Base-by-base conservation (phyloP, 2,797 vertebrate species). In the Sternarchorhynchus goeldii region DNA sequence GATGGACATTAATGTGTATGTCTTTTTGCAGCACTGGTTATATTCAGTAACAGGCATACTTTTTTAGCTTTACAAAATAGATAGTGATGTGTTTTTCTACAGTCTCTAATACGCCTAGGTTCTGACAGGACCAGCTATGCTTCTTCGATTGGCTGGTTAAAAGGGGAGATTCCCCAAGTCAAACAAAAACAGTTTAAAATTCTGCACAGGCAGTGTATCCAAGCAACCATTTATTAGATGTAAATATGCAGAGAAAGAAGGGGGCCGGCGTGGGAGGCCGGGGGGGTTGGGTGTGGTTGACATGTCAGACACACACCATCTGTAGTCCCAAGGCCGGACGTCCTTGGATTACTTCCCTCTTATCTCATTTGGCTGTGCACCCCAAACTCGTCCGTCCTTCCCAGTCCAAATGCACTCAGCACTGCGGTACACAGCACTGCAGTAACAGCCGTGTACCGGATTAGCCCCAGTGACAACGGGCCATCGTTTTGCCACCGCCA, bases 291-390 rank as follows among this genome's bases (percentile, higher is more conserved):
- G 25, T 25, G 55, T 45, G 50, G 31, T 10, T 63, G 74, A 78
- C 58, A 32, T 45, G 3, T 14, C 71, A 87, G 81, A 87, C 82
- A 85, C 66, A 78, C 68, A 87, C 85, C 86, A 88, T 88, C 85
- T 90, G 87, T 85, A 83, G 55, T 59, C 82, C 81, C 74, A 67
- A 36, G 39, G 65, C 82, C 68, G 75, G 85, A 91, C 80, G 81
- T 90, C 81, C 82, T 86, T 79, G 65, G 83, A 87, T 85, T 31
- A 0, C 25, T 67, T 77, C 73, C 83, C 78, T 86, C 86, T 91
- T 91, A 91, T 91, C 89, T 90, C 56, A 79, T 80, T 86, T 90
- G 86, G 82, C 80, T 67, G 55, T 5, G 12, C 50, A 50, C 67
- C 14, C 58, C 53, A 74, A 76, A 82, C 25, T 34, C 79, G 31